Evolutionary conservation across 2,888 invertebrate genomes (phyloP).

Genomic region (Rhagonycha fulva): DNA sequence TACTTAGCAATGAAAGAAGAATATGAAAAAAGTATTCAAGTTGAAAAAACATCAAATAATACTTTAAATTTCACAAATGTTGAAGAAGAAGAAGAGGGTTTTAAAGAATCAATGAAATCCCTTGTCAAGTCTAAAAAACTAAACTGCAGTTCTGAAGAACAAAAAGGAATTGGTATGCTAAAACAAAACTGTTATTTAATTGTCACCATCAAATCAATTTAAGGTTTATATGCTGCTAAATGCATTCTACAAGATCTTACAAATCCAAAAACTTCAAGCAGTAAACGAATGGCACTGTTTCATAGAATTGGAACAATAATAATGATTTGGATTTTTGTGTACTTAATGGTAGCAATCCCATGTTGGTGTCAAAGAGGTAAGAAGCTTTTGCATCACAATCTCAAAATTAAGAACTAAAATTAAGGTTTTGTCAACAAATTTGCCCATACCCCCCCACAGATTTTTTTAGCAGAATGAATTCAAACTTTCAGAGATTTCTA

Average conservation of each 20-base stretch:
- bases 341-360: slow-evolving; percentile 55
- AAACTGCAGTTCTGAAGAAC: slow-evolving; percentile 58
- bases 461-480: too few relatives aligned
- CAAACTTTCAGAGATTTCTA: too few relatives aligned
- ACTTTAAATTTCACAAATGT: slow-evolving; percentile 53
- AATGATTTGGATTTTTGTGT: slow-evolving; percentile 55
- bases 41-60: slow-evolving; percentile 45
- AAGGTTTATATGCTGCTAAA: slow-evolving; percentile 47
- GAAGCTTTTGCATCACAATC: background rate
- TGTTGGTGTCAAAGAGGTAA: slow-evolving; percentile 60
- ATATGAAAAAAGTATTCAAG: slow-evolving; percentile 54
- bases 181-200: background rate
- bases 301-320: slow-evolving; percentile 47
- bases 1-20: slow-evolving; percentile 55
- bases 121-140: slow-evolving; percentile 46
- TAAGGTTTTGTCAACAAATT: too few relatives aligned
- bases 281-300: slow-evolving; percentile 32
- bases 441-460: too few relatives aligned
- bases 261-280: slow-evolving; percentile 32
- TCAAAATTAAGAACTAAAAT: too few relatives aligned
- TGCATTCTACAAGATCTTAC: slow-evolving; percentile 53
- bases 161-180: slow-evolving; percentile 52
- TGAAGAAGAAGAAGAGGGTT: slow-evolving; percentile 51
- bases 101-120: slow-evolving; percentile 48
- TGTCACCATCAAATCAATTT: slow-evolving; percentile 13